phyloP scores from a whole-genome alignment of 1,140 invertebrate genomes.

The Apis dorsata region DNA sequence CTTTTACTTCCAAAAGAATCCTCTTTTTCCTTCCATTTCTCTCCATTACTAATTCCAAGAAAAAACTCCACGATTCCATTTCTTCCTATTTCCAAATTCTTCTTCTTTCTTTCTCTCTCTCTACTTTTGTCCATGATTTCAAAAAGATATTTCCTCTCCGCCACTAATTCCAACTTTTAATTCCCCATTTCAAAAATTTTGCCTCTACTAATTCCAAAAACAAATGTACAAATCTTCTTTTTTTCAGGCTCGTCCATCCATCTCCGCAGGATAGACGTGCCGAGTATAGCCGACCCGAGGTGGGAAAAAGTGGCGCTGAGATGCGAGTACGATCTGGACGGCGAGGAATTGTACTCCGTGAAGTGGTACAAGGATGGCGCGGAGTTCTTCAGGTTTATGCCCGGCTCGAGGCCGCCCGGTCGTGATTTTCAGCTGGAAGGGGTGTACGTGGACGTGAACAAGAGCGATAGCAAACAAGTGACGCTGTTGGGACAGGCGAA shows the following conservation, averaged over 20 bases:
- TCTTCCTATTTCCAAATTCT: too few relatives aligned
- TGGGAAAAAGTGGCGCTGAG: slow-evolving; percentile 77
- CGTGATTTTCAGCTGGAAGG: slow-evolving; percentile 87
- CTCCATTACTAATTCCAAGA: too few relatives aligned
- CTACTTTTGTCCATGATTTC: too few relatives aligned
- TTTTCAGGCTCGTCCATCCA: slow-evolving; percentile 62
- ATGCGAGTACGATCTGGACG: slow-evolving; percentile 81
- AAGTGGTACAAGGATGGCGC: slow-evolving; percentile 85
- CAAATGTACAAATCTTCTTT: background rate
- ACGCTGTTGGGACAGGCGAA: slow-evolving; percentile 67
- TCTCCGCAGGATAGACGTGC: slow-evolving; percentile 69
- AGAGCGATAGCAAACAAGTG: slow-evolving; percentile 70
- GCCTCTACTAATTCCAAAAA: background rate
- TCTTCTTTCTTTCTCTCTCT: too few relatives aligned
- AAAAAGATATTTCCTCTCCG: too few relatives aligned
- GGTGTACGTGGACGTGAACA: slow-evolving; percentile 87
- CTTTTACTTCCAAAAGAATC: too few relatives aligned
- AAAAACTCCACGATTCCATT: too few relatives aligned
- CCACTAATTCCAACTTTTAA: too few relatives aligned
- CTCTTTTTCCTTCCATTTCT: too few relatives aligned
- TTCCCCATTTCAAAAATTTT: too few relatives aligned
- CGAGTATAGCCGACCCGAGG: slow-evolving; percentile 73
- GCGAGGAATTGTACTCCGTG: slow-evolving; percentile 81
- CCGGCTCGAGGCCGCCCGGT: slow-evolving; percentile 83
- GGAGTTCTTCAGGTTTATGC: slow-evolving; percentile 84